Conservation (phyloP, 1,140 invertebrate species). For the Doryteuthis pealeii region DNA sequence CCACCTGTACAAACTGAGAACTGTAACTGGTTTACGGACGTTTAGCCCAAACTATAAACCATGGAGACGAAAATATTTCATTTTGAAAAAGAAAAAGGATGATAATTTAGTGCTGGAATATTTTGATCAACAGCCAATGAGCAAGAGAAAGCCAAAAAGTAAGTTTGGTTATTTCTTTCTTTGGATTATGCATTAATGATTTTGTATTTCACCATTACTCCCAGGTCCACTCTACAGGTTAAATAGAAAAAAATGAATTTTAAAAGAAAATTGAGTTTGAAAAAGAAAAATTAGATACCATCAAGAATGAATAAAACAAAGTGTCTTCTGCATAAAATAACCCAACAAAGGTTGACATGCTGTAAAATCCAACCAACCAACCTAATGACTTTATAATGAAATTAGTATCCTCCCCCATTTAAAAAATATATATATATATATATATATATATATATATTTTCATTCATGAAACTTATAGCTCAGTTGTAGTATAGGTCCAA, state of each 20-base stretch:
- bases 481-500: not conserved
- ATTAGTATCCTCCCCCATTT: not conserved
- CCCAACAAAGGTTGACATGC: too few relatives aligned
- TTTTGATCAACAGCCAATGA: constrained; percentile 49
- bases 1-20: constrained; percentile 44
- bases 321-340: too few relatives aligned
- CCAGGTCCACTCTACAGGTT: too few relatives aligned
- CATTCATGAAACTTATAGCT: not conserved
- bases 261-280: too few relatives aligned
- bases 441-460: constrained; percentile 7
- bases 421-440: not conserved
- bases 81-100: constrained; percentile 33
- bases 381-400: not conserved
- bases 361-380: too few relatives aligned
- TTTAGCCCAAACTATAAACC: constrained; percentile 32
- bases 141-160: constrained; percentile 36
- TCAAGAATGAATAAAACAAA: too few relatives aligned
- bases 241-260: too few relatives aligned
- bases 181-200: not conserved
- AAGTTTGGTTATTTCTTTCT: not conserved
- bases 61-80: constrained; percentile 50
- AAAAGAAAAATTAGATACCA: too few relatives aligned
- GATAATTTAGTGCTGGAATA: constrained; percentile 46
- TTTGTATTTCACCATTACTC: too few relatives aligned
- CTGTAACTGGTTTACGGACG: constrained; percentile 31